phyloP scores from a whole-genome alignment of 2,888 invertebrate species.

The Apotomis betuletana region DNA sequence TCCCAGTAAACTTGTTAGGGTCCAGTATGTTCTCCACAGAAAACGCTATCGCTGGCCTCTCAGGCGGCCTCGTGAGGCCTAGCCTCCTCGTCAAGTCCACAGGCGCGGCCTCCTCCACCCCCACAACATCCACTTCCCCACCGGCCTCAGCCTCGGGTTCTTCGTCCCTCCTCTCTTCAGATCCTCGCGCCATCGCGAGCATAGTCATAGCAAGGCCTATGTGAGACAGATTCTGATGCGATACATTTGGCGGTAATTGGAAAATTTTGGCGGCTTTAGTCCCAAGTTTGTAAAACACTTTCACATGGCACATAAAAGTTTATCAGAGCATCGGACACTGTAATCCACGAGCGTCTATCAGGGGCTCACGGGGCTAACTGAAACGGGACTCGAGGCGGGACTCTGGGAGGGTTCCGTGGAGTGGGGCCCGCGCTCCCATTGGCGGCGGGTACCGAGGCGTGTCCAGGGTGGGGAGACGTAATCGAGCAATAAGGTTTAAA shows the following conservation, averaged over 20 bases:
- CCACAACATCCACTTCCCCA: slow-evolving; percentile 77
- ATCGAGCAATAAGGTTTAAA: slow-evolving; percentile 85
- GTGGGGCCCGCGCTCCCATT: slow-evolving; percentile 62
- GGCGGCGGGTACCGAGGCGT: slow-evolving; percentile 77
- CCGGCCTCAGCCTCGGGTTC: slow-evolving; percentile 69
- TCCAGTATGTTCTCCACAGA: slow-evolving; percentile 96
- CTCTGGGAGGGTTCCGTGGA: slow-evolving; percentile 55
- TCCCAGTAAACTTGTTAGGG: slow-evolving; percentile 94
- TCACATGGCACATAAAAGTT: slow-evolving; percentile 49
- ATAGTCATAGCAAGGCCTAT: slow-evolving; percentile 80
- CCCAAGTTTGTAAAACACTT: slow-evolving; percentile 48
- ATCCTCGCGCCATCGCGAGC: slow-evolving; percentile 80
- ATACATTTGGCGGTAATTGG: slow-evolving; percentile 27
- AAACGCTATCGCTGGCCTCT: slow-evolving; percentile 87
- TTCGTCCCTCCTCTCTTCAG: slow-evolving; percentile 72
- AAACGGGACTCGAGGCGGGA: slow-evolving; percentile 64
- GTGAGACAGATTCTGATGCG: slow-evolving; percentile 41
- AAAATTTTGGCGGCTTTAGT: slow-evolving; percentile 6
- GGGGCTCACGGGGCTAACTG: slow-evolving; percentile 57
- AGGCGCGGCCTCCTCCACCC: slow-evolving; percentile 78
- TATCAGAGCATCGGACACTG: slow-evolving; percentile 51
- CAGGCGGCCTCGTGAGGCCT: slow-evolving; percentile 82
- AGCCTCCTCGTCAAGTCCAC: slow-evolving; percentile 79
- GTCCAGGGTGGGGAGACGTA: slow-evolving; percentile 80
- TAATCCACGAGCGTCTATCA: slow-evolving; percentile 51